Base-by-base conservation (phyloP, 1,140 invertebrate species). In the Brachionus koreanus region DNA sequence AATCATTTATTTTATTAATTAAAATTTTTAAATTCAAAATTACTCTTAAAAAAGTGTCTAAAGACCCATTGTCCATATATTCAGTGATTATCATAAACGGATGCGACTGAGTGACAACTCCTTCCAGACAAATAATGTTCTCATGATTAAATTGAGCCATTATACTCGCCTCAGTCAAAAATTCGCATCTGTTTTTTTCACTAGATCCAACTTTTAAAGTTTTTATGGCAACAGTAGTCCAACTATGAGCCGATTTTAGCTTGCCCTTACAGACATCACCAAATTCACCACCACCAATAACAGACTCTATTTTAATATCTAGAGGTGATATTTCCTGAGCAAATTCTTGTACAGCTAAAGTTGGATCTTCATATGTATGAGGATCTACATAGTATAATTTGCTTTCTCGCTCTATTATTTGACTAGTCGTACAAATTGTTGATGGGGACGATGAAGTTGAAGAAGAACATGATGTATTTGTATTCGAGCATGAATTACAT, bases 131-230 rank as follows among this genome's bases (percentile, higher is more conserved):
- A 88, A 99, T 98, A 63, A 99, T 97, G 90, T 99, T 99, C 2
- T 95, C 95, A 88, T 99, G 97, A 88, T 98, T 95, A 90, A 99
- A 99, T 89, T 99, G 98, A n/a, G 97, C 97, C 97, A 99, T 99
- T 86, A 98, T 98, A 69, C 94, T 95, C 4, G 96, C 96, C 89
- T 98, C 97, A 3, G 96, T 97, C 13, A 98, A 90, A 87, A 98
- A 98, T 88, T 98, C 96, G 87, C 96, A 93, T 82, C 96, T 91
- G 10, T 95, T 94, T 88, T 98, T 97, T 86, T 98, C 96, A 25
- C 94, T 61, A 13, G 81, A 95, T 10, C 95, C 96, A 29, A 95
- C 94, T 87, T 98, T 98, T 43, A 98, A 87, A 4, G 96, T 98
- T 89, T 98, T 98, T 83, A 98, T 97, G 6, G 96, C 96, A 0